A percentile compares a stretch with the other conserved stretches of the same genome.
Evolutionary conservation across 1,140 invertebrate species (phyloP).

Genomic region (Hyphantria cunea): DNA sequence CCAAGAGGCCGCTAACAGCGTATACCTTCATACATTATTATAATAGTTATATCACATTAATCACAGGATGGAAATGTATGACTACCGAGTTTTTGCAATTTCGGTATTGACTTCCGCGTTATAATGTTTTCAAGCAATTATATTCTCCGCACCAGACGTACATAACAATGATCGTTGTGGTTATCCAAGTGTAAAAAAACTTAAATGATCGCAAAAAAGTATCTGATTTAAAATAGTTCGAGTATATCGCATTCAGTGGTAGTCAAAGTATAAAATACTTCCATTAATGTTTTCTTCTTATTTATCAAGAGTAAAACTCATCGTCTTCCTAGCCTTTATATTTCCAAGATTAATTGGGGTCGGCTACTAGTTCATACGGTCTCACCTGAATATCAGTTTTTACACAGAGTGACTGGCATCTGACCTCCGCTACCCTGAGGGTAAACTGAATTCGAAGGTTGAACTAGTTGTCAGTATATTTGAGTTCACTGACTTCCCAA

Average conservation of each 20-base stretch:
- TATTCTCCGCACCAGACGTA: slow-evolving; percentile 3
- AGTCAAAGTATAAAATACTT: not conserved
- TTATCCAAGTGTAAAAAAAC: slow-evolving; percentile 34
- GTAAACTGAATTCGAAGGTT: too few relatives aligned
- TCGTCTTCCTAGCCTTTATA: too few relatives aligned
- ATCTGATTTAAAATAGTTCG: slow-evolving; percentile 49
- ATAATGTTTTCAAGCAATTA: slow-evolving; percentile 26
- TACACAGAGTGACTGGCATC: too few relatives aligned
- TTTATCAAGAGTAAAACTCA: not conserved
- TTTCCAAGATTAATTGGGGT: too few relatives aligned
- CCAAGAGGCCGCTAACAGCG: slow-evolving; percentile 35
- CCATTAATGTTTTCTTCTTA: not conserved
- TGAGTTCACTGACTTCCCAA: too few relatives aligned
- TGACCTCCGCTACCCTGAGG: too few relatives aligned
- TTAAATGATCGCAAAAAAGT: slow-evolving; percentile 39
- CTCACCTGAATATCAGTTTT: too few relatives aligned
- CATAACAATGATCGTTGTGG: slow-evolving; percentile 36
- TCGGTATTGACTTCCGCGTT: slow-evolving; percentile 32
- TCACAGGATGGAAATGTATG: slow-evolving; percentile 22
- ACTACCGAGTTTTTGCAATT: slow-evolving; percentile 23
- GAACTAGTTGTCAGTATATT: too few relatives aligned
- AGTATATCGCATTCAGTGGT: slow-evolving; percentile 42
- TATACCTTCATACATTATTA: slow-evolving; percentile 18
- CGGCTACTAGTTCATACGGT: too few relatives aligned
- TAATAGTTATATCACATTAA: slow-evolving; percentile 9